phyloP scores from a whole-genome alignment of 2,113 vertebrate species.

The Hystrix cristata region DNA sequence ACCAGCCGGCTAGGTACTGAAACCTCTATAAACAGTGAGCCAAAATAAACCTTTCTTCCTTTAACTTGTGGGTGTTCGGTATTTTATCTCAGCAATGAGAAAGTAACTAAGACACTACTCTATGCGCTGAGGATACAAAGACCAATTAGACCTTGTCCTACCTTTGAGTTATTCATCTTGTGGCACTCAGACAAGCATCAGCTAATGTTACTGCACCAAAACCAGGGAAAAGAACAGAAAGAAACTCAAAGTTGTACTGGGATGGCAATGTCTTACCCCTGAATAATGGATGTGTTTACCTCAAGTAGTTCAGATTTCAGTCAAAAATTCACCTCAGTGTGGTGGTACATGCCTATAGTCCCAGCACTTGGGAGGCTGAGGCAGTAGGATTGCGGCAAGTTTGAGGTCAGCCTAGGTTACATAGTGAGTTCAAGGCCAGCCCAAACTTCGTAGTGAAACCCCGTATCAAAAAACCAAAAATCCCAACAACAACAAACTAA shows the following conservation, averaged over 20 bases:
- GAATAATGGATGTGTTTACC: slow-evolving; percentile 1
- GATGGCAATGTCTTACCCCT: not conserved
- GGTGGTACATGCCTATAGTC: not conserved
- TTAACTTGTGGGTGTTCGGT: not conserved
- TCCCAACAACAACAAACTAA: not conserved
- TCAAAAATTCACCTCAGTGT: not conserved
- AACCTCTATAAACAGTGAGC: not conserved
- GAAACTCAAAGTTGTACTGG: not conserved
- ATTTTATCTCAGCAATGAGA: not conserved
- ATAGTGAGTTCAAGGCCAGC: not conserved
- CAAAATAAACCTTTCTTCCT: not conserved
- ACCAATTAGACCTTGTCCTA: slow-evolving; percentile 2
- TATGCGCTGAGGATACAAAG: not conserved
- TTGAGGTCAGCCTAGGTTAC: too few relatives aligned
- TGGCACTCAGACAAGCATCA: not conserved
- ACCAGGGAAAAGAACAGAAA: not conserved
- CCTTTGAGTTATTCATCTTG: not conserved
- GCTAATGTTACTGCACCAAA: not conserved
- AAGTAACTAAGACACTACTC: not conserved
- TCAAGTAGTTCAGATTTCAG: not conserved
- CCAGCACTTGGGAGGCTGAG: not conserved
- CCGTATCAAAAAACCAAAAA: not conserved
- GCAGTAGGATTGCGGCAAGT: not conserved
- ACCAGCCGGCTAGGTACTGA: not conserved
- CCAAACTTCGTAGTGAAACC: not conserved